phyloP scores from a whole-genome alignment of 2,888 invertebrate genomes.

The Xanthorhoe designata region DNA sequence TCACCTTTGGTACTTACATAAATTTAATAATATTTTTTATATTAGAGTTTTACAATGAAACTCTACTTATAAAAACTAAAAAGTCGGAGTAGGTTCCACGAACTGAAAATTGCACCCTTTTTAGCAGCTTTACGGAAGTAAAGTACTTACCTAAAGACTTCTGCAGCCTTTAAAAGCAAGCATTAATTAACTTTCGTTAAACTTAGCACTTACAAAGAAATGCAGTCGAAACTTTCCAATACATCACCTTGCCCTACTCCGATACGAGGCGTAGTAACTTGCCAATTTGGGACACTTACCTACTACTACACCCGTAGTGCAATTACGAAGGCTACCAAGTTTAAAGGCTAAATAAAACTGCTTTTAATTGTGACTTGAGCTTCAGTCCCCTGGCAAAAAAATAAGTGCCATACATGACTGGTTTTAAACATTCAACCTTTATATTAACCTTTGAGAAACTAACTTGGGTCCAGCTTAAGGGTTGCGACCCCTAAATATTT shows the following conservation, averaged over 20 bases:
- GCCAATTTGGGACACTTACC: constrained; percentile 38
- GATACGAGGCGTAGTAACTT: constrained; percentile 23
- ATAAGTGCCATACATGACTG: constrained; percentile 50
- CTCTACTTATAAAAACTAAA: background rate
- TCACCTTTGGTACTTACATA: no score
- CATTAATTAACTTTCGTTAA: constrained; percentile 21
- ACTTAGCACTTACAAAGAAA: constrained; percentile 25
- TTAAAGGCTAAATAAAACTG: constrained; percentile 26
- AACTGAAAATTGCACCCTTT: constrained; percentile 5
- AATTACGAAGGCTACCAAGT: constrained; percentile 22
- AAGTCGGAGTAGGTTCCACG: background rate
- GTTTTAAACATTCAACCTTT: constrained; percentile 64
- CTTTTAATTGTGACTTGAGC: constrained; percentile 19
- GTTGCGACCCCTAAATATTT: constrained; percentile 48
- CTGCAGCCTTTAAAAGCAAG: constrained; percentile 7
- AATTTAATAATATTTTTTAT: no score
- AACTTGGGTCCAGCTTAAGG: constrained; percentile 48
- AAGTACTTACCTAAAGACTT: no score
- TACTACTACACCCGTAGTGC: constrained; percentile 21
- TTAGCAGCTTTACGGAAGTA: constrained; percentile 18
- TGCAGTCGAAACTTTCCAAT: constrained; percentile 40
- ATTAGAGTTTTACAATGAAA: background rate
- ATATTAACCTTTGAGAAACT: constrained; percentile 60
- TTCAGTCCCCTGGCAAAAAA: constrained; percentile 40
- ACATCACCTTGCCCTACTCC: constrained; percentile 41